phyloP scores from a whole-genome alignment of 2,113 vertebrate species.

The Hippotragus niger region DNA sequence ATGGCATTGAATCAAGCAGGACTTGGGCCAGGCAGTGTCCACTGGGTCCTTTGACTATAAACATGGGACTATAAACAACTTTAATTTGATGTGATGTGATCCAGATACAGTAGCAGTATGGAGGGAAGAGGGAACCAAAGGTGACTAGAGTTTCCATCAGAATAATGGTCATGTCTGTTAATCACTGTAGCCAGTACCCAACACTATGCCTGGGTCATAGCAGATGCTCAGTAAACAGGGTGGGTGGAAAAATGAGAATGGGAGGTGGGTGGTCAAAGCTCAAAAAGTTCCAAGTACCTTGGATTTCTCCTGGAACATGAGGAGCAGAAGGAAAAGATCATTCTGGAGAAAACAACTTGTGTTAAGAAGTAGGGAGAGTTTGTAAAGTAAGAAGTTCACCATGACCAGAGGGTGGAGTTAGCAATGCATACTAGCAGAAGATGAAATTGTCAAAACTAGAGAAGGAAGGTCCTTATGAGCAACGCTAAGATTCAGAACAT shows the following conservation, averaged over 20 bases:
- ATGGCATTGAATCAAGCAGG: not conserved
- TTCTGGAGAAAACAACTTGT: not conserved
- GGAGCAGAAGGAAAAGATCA: not conserved
- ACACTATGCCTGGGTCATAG: not conserved
- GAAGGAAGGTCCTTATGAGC: not conserved
- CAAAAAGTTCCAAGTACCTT: not conserved
- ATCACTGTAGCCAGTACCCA: rapidly evolving
- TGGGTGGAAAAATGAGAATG: not conserved
- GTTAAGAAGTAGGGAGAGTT: not conserved
- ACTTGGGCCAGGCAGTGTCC: not conserved
- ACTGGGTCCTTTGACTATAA: not conserved
- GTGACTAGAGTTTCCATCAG: not conserved
- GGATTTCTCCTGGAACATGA: not conserved
- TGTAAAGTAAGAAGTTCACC: not conserved
- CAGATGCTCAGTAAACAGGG: not conserved
- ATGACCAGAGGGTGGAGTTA: not conserved
- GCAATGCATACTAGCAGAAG: not conserved
- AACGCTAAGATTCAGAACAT: not conserved
- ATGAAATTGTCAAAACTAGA: not conserved
- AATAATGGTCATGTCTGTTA: not conserved
- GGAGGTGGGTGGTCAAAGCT: rapidly evolving
- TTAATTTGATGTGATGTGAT: not conserved
- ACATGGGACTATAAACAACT: not conserved
- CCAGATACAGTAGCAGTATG: not conserved
- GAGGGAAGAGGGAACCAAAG: not conserved